Conservation (phyloP, 2,888 invertebrate species). For the Parnassius orleans region DNA sequence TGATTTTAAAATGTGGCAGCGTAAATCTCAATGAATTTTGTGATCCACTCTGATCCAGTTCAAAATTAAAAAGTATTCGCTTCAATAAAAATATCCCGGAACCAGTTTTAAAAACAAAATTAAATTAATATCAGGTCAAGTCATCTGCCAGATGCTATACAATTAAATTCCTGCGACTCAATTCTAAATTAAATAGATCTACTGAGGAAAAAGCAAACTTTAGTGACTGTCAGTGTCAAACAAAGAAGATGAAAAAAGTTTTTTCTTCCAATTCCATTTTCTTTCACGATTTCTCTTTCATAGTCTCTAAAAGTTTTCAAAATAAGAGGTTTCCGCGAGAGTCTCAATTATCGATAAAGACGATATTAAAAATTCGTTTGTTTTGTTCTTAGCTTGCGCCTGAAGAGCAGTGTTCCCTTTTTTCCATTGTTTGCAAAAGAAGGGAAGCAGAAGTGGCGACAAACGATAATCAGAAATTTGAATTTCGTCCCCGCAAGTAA, state of each 20-base stretch:
- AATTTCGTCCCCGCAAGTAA: conserved; percentile 67
- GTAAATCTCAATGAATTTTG: conserved; percentile 24
- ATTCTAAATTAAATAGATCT: conserved; percentile 77
- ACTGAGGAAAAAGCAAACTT: conserved; percentile 73
- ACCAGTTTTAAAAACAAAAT: conserved; percentile 17
- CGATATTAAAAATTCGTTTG: conserved; percentile 82
- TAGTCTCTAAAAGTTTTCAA: conserved; percentile 78
- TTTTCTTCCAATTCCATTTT: conserved; percentile 75
- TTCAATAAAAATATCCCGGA: conserved; percentile 22
- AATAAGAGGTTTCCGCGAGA: conserved; percentile 79
- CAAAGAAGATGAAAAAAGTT: conserved; percentile 81
- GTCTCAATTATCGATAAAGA: conserved; percentile 81
- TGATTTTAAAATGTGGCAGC: background rate
- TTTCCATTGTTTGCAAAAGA: conserved; percentile 75
- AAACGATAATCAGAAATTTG: conserved; percentile 77
- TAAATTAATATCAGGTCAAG: conserved; percentile 59
- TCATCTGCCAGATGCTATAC: conserved; percentile 67
- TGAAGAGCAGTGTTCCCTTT: conserved; percentile 70
- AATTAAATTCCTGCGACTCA: conserved; percentile 66
- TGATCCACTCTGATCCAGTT: conserved; percentile 29
- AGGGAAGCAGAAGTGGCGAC: conserved; percentile 67
- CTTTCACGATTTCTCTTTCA: conserved; percentile 76
- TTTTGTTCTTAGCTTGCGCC: conserved; percentile 77
- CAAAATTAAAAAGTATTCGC: conserved; percentile 2
- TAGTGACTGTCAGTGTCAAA: conserved; percentile 79